phyloP scores from a whole-genome alignment of 2,797 vertebrate genomes.

The Dicrostonyx torquatus region DNA sequence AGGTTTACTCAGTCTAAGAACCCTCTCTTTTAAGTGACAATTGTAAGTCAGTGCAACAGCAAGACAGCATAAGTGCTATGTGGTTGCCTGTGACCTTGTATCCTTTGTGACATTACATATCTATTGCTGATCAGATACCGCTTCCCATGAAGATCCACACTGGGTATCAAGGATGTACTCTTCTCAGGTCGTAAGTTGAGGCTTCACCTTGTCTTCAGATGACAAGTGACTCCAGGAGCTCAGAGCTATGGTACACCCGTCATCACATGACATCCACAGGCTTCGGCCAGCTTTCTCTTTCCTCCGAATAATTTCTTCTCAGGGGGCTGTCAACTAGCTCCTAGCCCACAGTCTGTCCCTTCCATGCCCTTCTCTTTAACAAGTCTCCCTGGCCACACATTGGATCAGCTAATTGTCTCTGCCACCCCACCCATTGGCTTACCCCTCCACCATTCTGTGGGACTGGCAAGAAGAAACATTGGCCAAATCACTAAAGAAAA shows the following conservation, averaged over 20 bases:
- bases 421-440: not conserved
- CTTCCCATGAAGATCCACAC: not conserved
- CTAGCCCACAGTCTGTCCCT: not conserved
- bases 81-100: not conserved
- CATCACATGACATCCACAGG: not conserved
- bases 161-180: not conserved
- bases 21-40: not conserved
- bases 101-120: not conserved
- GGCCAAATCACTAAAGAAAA: not conserved
- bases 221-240: not conserved
- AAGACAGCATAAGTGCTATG: not conserved
- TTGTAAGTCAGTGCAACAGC: not conserved
- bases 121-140: not conserved
- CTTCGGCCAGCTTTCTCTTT: not conserved
- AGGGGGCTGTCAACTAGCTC: not conserved
- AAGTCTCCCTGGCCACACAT: slow-evolving; percentile 3
- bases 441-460: not conserved
- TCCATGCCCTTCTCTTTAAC: not conserved
- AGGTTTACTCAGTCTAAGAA: not conserved
- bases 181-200: not conserved
- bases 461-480: not conserved
- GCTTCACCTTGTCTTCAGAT: not conserved
- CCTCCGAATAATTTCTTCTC: not conserved
- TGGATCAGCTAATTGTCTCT: not conserved
- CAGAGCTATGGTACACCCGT: no score